A percentile compares a stretch with the other conserved stretches of the same genome.
phyloP scores from a whole-genome alignment of 2,888 invertebrate genomes.

The Platynereis dumerilii region DNA sequence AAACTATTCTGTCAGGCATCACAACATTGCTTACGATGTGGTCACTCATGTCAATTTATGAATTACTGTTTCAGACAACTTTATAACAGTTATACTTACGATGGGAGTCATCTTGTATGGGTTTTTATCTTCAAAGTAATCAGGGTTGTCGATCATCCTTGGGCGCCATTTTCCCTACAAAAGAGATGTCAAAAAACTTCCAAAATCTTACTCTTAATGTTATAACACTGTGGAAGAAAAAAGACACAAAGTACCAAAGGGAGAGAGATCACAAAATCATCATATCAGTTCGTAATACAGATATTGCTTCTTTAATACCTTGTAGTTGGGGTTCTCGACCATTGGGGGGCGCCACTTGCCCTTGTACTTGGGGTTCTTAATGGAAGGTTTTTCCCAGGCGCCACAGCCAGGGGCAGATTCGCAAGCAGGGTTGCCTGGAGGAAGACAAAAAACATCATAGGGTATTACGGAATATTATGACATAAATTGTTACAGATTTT shows the following conservation, averaged over 20 bases:
- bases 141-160: constrained; percentile 86
- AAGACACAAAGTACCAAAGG: no score
- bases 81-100: constrained; percentile 35
- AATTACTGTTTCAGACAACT: no score
- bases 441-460: constrained; percentile 26
- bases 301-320: no score
- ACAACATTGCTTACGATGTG: no score
- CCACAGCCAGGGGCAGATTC: constrained; percentile 86
- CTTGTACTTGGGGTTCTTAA: constrained; percentile 90
- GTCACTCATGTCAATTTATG: no score
- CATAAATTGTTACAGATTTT: neutral
- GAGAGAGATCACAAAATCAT: no score
- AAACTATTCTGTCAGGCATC: no score
- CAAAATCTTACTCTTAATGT: no score
- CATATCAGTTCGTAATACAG: no score
- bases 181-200: no score
- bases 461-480: neutral
- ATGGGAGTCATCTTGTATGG: constrained; percentile 67
- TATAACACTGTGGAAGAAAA: no score
- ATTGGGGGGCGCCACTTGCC: constrained; percentile 89
- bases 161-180: constrained; percentile 67
- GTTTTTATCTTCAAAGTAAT: constrained; percentile 87
- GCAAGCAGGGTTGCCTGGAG: constrained; percentile 82
- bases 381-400: constrained; percentile 81
- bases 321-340: constrained; percentile 67